These are phyloP conservation scores for Drosophila prostipennis DNA, from an alignment of 2,888 invertebrate species.

Conservation along the genomic window DNA sequence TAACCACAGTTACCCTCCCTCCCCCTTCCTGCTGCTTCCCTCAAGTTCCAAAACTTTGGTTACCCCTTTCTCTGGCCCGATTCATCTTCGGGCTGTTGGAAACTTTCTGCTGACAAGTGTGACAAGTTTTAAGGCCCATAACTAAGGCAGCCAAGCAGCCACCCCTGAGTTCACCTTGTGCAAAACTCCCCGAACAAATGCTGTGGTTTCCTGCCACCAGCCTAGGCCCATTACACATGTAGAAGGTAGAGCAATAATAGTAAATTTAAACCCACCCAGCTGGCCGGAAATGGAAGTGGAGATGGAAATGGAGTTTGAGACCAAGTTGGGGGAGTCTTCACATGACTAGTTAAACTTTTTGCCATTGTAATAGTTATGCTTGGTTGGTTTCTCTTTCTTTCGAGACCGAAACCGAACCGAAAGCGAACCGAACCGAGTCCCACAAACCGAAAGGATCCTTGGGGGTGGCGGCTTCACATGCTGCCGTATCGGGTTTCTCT, in stretches of 20 bases:
- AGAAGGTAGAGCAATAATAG: slow-evolving; percentile 48
- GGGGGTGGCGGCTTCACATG: slow-evolving; percentile 21
- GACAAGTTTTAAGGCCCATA: slow-evolving; percentile 70
- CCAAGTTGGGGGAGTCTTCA: slow-evolving; percentile 33
- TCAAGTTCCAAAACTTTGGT: slow-evolving; percentile 2
- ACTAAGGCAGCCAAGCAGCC: slow-evolving; percentile 47
- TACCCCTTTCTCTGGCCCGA: slow-evolving; percentile 7
- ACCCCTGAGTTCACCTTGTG: slow-evolving; percentile 27
- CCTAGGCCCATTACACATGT: slow-evolving; percentile 49
- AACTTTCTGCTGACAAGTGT: slow-evolving; percentile 64
- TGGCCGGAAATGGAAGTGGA: neutral
- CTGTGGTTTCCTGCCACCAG: slow-evolving; percentile 24
- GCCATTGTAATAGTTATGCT: slow-evolving; percentile 76
- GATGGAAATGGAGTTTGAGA: neutral
- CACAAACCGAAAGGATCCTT: slow-evolving; percentile 30
- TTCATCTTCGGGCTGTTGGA: slow-evolving; percentile 9
- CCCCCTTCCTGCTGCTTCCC: neutral
- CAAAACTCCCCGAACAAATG: slow-evolving; percentile 21
- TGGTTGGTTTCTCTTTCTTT: slow-evolving; percentile 64
- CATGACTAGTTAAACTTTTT: slow-evolving; percentile 78
- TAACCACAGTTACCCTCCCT: slow-evolving; percentile 1
- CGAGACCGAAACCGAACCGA: slow-evolving; percentile 20
- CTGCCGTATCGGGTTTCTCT: slow-evolving; percentile 40
- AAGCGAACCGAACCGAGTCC: slow-evolving; percentile 15
- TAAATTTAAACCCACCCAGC: slow-evolving; percentile 47